These are phyloP conservation scores for Telmatochromis sp. DNA, from an alignment of 2,113 vertebrate species.

Conservation along the genomic window DNA sequence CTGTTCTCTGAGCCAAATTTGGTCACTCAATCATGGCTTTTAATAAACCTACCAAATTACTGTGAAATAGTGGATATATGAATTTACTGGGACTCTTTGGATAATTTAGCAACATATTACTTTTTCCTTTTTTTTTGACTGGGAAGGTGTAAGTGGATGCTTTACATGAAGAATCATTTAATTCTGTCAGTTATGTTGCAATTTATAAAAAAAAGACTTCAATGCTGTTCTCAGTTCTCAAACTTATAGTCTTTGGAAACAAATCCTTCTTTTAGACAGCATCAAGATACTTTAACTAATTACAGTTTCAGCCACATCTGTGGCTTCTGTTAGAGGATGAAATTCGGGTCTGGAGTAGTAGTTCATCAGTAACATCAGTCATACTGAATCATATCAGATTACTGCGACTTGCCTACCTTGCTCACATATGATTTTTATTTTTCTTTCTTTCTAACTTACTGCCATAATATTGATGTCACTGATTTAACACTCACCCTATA, in stretches of 20 bases:
- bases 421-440: background rate
- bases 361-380: background rate
- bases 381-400: background rate
- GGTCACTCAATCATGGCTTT: background rate
- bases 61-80: background rate
- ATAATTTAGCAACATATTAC: background rate
- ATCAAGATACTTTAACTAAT: background rate
- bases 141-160: background rate
- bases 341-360: background rate
- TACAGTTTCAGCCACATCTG: background rate
- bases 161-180: background rate
- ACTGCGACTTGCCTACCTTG: background rate
- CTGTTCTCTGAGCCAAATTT: background rate
- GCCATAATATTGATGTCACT: background rate
- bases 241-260: background rate
- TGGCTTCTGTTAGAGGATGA: background rate
- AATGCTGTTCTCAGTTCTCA: background rate
- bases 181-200: background rate
- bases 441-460: background rate
- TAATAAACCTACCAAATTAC: background rate
- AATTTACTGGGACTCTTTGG: background rate
- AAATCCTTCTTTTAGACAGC: background rate
- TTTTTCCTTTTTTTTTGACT: background rate
- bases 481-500: background rate
- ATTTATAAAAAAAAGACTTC: background rate